Percentiles rank a stretch among this genome's conserved stretches.
Evolutionary conservation across 2,888 invertebrate genomes (phyloP).

Genomic region (Dryococelus australis): DNA sequence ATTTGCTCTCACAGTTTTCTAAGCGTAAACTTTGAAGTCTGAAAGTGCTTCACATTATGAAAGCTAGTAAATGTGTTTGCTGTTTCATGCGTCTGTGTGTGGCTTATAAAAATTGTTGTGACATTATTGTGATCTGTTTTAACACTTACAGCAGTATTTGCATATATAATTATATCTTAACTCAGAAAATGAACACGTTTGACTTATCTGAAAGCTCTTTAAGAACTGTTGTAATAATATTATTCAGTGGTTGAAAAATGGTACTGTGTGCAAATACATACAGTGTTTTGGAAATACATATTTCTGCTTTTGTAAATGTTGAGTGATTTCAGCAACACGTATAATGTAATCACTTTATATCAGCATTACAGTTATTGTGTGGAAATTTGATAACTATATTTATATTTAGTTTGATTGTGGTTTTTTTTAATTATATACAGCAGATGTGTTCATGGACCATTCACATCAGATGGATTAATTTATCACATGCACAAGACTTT

Average conservation of each 20-base stretch:
- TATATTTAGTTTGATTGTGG: background rate
- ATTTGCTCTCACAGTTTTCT: background rate
- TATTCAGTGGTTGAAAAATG: constrained; percentile 9
- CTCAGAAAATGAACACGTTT: background rate
- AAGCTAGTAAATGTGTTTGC: constrained; percentile 21
- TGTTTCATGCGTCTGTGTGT: constrained; percentile 29
- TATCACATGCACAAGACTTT: constrained; percentile 25
- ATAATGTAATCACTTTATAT: constrained; percentile 19
- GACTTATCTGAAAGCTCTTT: background rate
- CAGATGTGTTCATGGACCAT: constrained; percentile 4
- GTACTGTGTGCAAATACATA: background rate
- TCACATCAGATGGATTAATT: constrained; percentile 18
- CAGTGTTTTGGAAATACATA: background rate
- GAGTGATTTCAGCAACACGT: background rate
- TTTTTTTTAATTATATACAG: constrained; percentile 3
- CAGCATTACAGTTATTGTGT: background rate
- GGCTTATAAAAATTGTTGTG: constrained; percentile 18
- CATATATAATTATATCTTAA: constrained; percentile 22
- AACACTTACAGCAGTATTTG: constrained; percentile 3
- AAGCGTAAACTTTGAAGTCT: background rate
- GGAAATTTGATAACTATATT: constrained; percentile 8
- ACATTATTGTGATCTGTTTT: constrained; percentile 23
- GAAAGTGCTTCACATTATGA: background rate
- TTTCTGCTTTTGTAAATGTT: constrained; percentile 16
- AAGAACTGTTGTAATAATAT: background rate